A percentile compares a stretch with the other conserved stretches of the same genome.
These are phyloP conservation scores for Phymanthus crucifer DNA, from an alignment of 92 coral and sea anemone species.

Conservation along the genomic window DNA sequence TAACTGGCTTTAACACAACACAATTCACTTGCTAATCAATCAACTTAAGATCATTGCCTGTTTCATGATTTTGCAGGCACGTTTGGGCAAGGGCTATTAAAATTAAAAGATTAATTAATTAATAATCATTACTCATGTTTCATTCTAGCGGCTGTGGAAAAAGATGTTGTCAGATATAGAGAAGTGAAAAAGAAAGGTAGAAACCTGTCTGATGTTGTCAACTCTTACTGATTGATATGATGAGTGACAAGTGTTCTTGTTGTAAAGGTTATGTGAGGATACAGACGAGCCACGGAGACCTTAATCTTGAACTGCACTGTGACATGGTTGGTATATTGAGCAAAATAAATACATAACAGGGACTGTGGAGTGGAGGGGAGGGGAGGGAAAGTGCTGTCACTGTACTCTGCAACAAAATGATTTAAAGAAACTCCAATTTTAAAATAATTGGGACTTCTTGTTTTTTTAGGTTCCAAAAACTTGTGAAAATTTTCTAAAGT, in stretches of 20 bases:
- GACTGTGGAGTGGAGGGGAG: too few relatives aligned
- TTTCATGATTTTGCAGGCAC: too few relatives aligned
- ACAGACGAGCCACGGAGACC: slow-evolving; percentile 93
- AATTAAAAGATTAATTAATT: neutral
- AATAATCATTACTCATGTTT: neutral
- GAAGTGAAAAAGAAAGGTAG: slow-evolving; percentile 98
- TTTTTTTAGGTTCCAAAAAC: slow-evolving; percentile 87
- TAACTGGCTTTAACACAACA: too few relatives aligned
- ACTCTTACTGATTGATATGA: neutral
- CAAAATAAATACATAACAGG: too few relatives aligned
- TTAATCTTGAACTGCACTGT: slow-evolving; percentile 91
- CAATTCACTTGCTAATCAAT: too few relatives aligned
- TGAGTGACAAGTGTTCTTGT: neutral
- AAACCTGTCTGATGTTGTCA: neutral
- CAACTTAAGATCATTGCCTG: too few relatives aligned
- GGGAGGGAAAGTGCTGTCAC: too few relatives aligned
- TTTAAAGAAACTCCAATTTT: too few relatives aligned
- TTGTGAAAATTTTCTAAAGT: slow-evolving; percentile 91
- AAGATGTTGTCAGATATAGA: slow-evolving; percentile 83
- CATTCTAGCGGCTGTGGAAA: slow-evolving; percentile 79
- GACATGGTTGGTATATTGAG: slow-evolving; percentile 70
- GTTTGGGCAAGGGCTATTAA: too few relatives aligned
- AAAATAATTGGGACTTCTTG: too few relatives aligned
- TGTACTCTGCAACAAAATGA: too few relatives aligned
- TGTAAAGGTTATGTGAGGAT: slow-evolving; percentile 82